phyloP scores from a whole-genome alignment of 2,797 vertebrate species.

The Heliangelus exortis region DNA sequence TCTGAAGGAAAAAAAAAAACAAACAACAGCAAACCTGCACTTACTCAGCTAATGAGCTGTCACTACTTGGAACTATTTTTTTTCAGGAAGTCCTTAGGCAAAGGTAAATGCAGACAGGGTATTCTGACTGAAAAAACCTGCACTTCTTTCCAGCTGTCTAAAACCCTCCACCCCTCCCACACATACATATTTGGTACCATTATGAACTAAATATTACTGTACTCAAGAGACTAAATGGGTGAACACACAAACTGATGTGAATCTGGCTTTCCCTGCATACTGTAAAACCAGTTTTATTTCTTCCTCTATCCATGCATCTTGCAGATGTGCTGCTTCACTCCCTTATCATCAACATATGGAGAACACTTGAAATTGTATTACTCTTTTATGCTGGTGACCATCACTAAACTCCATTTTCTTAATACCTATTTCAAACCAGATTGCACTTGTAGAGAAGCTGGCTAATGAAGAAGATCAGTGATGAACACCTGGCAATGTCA shows the following conservation, averaged over 20 bases:
- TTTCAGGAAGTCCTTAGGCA: neutral
- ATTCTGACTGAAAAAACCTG: neutral
- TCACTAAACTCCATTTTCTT: neutral
- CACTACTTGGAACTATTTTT: neutral
- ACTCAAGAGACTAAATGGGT: neutral
- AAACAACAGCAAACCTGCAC: neutral
- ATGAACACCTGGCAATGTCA: neutral
- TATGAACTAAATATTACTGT: neutral
- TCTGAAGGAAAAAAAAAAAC: neutral
- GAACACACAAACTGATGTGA: neutral
- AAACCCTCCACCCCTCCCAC: neutral
- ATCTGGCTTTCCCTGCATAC: neutral
- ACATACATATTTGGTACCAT: neutral
- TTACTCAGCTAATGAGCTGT: neutral
- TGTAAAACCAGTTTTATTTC: neutral
- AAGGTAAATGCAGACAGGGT: neutral
- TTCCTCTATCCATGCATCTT: neutral
- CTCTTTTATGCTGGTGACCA: neutral
- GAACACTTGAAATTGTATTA: neutral
- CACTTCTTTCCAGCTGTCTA: neutral
- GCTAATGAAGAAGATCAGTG: neutral
- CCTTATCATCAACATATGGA: accelerated
- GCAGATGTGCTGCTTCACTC: neutral
- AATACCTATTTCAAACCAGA: neutral
- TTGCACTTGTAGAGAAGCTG: neutral